Percentiles rank a stretch among this genome's conserved stretches.
These are phyloP conservation scores for Aphelenchoides fujianensis DNA, from an alignment of 1,140 invertebrate genomes.

Conservation along the genomic window DNA sequence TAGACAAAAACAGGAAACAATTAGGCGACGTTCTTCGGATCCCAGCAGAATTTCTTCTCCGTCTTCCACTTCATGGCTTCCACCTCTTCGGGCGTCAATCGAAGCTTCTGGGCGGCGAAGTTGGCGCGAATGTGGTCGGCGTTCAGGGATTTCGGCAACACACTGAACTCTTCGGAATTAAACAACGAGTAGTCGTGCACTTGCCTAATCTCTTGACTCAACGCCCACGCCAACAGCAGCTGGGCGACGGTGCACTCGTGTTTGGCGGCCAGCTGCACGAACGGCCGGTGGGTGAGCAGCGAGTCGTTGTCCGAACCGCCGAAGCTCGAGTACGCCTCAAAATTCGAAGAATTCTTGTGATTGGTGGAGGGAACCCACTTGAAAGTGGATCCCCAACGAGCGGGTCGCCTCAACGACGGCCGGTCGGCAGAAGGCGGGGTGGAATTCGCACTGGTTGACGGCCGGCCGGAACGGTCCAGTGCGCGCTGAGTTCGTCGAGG, in stretches of 20 bases:
- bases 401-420: conserved; percentile 62
- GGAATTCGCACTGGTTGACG: conserved; percentile 71
- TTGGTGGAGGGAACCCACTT: conserved; percentile 63
- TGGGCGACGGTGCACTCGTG: conserved; percentile 36
- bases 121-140: conserved; percentile 39
- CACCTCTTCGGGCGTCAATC: conserved; percentile 13
- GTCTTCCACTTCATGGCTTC: not conserved
- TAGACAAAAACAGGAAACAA: too few relatives aligned
- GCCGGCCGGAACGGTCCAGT: conserved; percentile 70
- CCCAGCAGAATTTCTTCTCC: conserved; percentile 18
- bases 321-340: conserved; percentile 9
- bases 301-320: conserved; percentile 45
- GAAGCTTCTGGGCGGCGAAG: conserved; percentile 29
- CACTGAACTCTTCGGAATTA: too few relatives aligned
- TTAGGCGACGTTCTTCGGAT: conserved; percentile 2
- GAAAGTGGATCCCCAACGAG: conserved; percentile 62
- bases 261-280: conserved; percentile 36
- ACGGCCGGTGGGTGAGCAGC: conserved; percentile 34
- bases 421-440: conserved; percentile 63
- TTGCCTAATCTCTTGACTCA: conserved; percentile 34
- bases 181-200: too few relatives aligned
- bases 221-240: conserved; percentile 44
- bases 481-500: conserved; percentile 70
- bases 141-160: conserved; percentile 43
- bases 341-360: not conserved